Evolutionary conservation across 2,888 invertebrate species (phyloP), one percentile per base, ranked within the genome.

Genomic region (Diplolepis rosae): DNA sequence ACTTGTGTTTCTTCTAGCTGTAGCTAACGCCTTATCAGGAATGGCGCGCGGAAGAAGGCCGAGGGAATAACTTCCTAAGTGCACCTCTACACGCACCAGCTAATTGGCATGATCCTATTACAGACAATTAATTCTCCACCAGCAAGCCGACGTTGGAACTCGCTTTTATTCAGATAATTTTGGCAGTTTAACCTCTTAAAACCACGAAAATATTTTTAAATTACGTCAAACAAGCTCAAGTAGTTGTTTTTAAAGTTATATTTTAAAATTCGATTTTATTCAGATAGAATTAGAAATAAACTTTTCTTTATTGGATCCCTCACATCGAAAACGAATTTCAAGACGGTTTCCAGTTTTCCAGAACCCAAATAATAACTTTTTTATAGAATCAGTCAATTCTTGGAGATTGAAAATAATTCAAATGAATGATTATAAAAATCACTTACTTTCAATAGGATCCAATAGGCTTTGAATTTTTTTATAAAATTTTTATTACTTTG

Each of bases 61-160:
- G 39, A 61, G 39, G 39, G 39, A 61, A 61, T 61, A 61, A 61
- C 61, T 61, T 61, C 61, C 61, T 61, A 61, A 61, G 61, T 61
- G 61, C 61, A 61, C 61, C 61, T 61, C 61, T 61, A 61, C 61
- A 61, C 61, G 61, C 61, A 61, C 35, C 35, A 61, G 13, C 61
- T 61, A 61, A 61, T 61, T 61, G 61, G 61, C 61, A 61, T 39
- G 61, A 61, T 61, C 61, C 61, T 24, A 61, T 61, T 61, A 61
- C 61, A 39, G 61, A 61, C 61, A 61, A 61, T 61, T 61, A 61
- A 61, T 61, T 61, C 61, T 61, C 35, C 6, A 24, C 39, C n/a
- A 61, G 61, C 24, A 15, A 24, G 61, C 39, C 61, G 61, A 27
- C 39, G 24, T 24, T 61, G 39, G 39, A 61, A 61, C 24, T 39